Evolutionary conservation across 2,888 invertebrate species (phyloP).

Genomic region (Congeria kusceri): DNA sequence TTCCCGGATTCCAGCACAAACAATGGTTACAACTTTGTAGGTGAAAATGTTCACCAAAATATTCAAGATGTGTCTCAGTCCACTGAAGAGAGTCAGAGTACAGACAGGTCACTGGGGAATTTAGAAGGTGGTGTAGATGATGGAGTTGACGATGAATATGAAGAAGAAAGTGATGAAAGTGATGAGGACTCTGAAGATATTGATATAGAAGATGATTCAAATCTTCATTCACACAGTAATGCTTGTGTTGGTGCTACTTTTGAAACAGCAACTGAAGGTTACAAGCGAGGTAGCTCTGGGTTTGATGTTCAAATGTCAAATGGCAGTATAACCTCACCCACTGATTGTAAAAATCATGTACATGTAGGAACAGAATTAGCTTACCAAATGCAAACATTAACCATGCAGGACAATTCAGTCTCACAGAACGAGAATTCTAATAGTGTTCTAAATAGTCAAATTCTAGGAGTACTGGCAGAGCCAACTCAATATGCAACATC

Average conservation of each 20-base stretch:
- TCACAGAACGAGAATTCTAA: too few species aligned
- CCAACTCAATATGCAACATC: neutral
- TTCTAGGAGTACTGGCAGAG: neutral
- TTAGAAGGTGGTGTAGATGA: constrained; percentile 62
- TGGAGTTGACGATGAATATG: constrained; percentile 54
- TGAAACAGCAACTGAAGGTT: constrained; percentile 27
- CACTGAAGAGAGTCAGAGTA: constrained; percentile 46
- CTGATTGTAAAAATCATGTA: neutral
- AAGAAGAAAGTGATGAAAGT: constrained; percentile 29
- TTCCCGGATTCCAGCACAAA: neutral
- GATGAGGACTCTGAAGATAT: constrained; percentile 48
- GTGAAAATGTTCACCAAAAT: neutral
- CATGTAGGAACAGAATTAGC: constrained; percentile 14
- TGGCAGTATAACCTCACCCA: too few species aligned
- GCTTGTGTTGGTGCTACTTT: constrained; percentile 24
- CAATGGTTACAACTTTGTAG: neutral
- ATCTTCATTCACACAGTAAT: constrained; percentile 26
- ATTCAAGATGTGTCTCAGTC: constrained; percentile 47
- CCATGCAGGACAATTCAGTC: constrained; percentile 21
- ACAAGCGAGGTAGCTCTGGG: constrained; percentile 1
- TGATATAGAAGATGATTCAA: constrained; percentile 21
- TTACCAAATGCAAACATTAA: constrained; percentile 39
- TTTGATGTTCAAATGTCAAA: neutral
- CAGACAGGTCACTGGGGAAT: constrained; percentile 51
- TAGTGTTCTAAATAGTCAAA: constrained; percentile 3